These are phyloP conservation scores for Peromyscus polionotus DNA, from an alignment of 2,113 vertebrate genomes.

Conservation along the genomic window DNA sequence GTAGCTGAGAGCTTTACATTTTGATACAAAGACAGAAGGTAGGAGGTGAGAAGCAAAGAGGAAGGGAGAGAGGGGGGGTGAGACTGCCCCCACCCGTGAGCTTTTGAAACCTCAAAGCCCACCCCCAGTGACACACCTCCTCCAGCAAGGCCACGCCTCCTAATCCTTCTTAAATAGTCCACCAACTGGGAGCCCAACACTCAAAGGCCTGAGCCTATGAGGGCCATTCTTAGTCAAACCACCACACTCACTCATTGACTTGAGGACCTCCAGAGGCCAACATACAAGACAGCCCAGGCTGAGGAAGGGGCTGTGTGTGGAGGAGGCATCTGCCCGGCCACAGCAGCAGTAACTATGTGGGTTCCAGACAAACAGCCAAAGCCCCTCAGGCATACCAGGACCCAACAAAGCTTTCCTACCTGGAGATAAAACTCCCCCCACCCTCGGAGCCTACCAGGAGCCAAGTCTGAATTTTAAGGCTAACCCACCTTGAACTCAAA, in stretches of 20 bases:
- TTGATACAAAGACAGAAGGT: too few species aligned
- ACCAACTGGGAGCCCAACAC: neutral
- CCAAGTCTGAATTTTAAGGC: neutral
- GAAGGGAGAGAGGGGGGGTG: neutral
- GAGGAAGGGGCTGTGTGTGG: neutral
- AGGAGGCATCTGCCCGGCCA: neutral
- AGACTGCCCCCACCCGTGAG: too few species aligned
- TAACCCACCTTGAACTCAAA: neutral
- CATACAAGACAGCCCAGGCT: neutral
- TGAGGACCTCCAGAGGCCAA: neutral
- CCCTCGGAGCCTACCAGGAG: neutral
- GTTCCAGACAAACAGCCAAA: neutral
- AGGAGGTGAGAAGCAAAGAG: too few species aligned
- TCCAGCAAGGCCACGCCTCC: neutral
- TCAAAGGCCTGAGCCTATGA: neutral
- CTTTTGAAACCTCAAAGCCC: neutral
- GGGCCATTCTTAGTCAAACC: neutral
- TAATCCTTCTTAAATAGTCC: neutral
- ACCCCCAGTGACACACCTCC: neutral
- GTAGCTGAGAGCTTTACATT: neutral
- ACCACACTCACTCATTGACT: neutral
- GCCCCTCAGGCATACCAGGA: neutral
- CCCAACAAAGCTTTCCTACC: neutral
- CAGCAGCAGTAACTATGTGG: neutral
- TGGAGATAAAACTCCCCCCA: neutral